Evolutionary conservation across 2,113 vertebrate species (phyloP).

Genomic region (Campylorhamphus procurvoides): DNA sequence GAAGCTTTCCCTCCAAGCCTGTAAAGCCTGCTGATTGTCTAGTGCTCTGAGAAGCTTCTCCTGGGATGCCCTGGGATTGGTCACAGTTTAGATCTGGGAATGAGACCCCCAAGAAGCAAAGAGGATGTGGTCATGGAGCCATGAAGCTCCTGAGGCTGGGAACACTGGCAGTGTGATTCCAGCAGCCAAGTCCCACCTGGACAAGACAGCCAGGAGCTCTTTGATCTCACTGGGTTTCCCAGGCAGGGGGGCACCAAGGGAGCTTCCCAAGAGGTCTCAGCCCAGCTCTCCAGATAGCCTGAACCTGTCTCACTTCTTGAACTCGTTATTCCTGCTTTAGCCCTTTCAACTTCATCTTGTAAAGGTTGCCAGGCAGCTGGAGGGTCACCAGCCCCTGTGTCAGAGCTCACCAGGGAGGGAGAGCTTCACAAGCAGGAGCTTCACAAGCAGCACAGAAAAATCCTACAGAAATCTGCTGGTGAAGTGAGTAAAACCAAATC

Average conservation of each 20-base stretch:
- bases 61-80: background rate
- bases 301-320: background rate
- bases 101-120: background rate
- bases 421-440: slow-evolving; percentile 46
- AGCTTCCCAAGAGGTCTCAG: background rate
- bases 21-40: background rate
- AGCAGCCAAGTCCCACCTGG: background rate
- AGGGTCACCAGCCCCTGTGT: background rate
- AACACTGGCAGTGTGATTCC: background rate
- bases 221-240: background rate
- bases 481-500: slow-evolving; percentile 1
- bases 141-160: background rate
- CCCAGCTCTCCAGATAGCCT: background rate
- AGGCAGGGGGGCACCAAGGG: background rate
- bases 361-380: background rate
- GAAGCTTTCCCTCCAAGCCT: background rate
- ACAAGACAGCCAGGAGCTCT: accelerated
- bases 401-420: background rate
- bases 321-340: background rate
- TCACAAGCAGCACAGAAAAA: background rate
- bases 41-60: background rate
- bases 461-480: background rate
- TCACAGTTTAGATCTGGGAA: background rate
- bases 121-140: background rate
- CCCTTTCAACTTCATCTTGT: slow-evolving; percentile 12